A percentile compares a stretch with the other conserved stretches of the same genome.
Conservation (phyloP, 2,113 vertebrate species). For the Platichthys stellatus region DNA sequence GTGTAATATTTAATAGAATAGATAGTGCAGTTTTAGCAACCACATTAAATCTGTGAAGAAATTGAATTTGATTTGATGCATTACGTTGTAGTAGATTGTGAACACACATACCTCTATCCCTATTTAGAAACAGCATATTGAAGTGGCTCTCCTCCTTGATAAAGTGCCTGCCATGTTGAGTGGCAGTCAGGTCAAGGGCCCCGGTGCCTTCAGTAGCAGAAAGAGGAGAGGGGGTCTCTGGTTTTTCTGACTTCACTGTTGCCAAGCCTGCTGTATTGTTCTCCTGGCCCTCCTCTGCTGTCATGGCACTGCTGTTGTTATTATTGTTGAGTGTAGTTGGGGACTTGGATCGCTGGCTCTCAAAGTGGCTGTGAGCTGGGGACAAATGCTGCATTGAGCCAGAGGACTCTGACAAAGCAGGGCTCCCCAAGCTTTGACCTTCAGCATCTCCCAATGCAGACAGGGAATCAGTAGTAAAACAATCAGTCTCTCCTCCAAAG, state of each 20-base stretch:
- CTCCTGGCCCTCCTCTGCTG: conserved; percentile 86
- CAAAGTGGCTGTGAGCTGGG: conserved; percentile 89
- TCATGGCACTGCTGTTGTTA: conserved; percentile 71
- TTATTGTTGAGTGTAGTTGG: conserved; percentile 82
- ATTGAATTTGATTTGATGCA: not conserved
- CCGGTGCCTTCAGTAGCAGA: conserved; percentile 88
- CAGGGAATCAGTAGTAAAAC: conserved; percentile 90
- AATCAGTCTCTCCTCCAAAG: conserved; percentile 90
- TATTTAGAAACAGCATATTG: conserved; percentile 95
- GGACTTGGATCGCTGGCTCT: conserved; percentile 92
- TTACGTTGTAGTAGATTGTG: conserved; percentile 44
- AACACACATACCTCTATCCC: conserved; percentile 97
- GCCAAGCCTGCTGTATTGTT: conserved; percentile 74
- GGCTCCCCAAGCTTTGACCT: conserved; percentile 93
- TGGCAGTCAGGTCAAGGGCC: conserved; percentile 95
- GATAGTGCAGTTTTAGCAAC: too few species aligned
- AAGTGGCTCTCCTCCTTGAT: conserved; percentile 97
- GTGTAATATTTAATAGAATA: too few species aligned
- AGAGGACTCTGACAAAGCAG: conserved; percentile 93
- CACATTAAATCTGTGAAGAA: not conserved
- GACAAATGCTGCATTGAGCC: conserved; percentile 93
- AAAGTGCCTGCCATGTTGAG: conserved; percentile 87
- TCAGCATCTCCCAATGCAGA: conserved; percentile 90
- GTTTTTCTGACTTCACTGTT: conserved; percentile 95
- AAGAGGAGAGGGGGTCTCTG: conserved; percentile 88